phyloP scores from a whole-genome alignment of 2,113 vertebrate genomes.

The Polyodon spathula region DNA sequence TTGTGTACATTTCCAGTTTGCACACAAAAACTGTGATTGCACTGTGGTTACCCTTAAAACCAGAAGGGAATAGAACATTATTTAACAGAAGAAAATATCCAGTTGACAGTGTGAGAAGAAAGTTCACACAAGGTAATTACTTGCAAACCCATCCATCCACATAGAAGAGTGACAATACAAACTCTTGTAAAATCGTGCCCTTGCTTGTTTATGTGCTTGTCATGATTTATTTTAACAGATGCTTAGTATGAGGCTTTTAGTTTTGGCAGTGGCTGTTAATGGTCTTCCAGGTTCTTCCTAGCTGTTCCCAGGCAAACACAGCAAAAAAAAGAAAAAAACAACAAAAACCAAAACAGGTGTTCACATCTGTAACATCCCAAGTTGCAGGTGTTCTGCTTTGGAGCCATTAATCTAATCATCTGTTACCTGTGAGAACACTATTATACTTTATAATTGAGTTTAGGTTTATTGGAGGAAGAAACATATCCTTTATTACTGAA shows the following conservation, averaged over 20 bases:
- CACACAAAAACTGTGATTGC: too few relatives aligned
- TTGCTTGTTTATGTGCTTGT: neutral
- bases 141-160: too few relatives aligned
- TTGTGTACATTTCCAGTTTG: too few relatives aligned
- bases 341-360: slow-evolving; percentile 59
- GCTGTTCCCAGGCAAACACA: slow-evolving; percentile 23
- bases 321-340: too few relatives aligned
- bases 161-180: neutral
- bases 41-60: too few relatives aligned
- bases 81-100: too few relatives aligned
- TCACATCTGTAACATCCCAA: slow-evolving; percentile 23
- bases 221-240: slow-evolving; percentile 16
- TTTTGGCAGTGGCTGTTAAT: slow-evolving; percentile 15
- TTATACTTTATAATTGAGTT: slow-evolving; percentile 1
- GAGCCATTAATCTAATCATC: slow-evolving; percentile 39
- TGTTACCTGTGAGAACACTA: slow-evolving; percentile 11
- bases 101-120: too few relatives aligned
- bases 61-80: too few relatives aligned
- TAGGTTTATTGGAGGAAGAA: slow-evolving; percentile 7
- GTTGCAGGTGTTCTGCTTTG: slow-evolving; percentile 46
- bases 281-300: neutral
- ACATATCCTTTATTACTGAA: neutral
- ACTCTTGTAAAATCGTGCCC: neutral
- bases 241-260: slow-evolving; percentile 10
- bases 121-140: slow-evolving; percentile 20